Evolutionary conservation across 1,140 invertebrate species (phyloP).

Genomic region (Drosophila repleta): DNA sequence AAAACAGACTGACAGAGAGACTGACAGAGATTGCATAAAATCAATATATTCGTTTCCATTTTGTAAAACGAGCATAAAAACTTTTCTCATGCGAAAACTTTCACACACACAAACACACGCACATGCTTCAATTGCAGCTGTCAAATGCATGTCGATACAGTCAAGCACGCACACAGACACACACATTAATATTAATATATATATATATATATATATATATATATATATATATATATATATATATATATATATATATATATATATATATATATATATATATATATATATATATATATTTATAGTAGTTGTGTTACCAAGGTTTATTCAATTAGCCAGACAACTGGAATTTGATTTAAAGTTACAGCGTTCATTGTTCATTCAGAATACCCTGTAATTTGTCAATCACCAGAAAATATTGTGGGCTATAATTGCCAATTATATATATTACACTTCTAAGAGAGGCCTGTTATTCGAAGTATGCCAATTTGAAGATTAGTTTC

Average conservation of each 20-base stretch:
- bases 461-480: no score
- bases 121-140: constrained; percentile 16
- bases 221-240: no score
- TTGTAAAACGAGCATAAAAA: neutral
- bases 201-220: no score
- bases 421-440: no score
- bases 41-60: constrained; percentile 1
- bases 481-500: no score
- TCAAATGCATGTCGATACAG: constrained; percentile 40
- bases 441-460: no score
- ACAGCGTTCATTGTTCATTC: constrained; percentile 16
- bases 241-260: no score
- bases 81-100: neutral
- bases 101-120: neutral
- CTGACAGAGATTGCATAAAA: neutral
- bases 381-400: no score
- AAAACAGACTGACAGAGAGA: neutral
- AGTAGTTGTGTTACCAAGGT: constrained; percentile 29
- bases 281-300: no score
- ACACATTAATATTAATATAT: constrained; percentile 8
- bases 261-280: no score
- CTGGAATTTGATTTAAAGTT: constrained; percentile 46
- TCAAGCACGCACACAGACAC: constrained; percentile 10
- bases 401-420: no score
- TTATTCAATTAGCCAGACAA: constrained; percentile 58